Base-by-base conservation (phyloP, 2,797 vertebrate species). In the Chanos chanos region DNA sequence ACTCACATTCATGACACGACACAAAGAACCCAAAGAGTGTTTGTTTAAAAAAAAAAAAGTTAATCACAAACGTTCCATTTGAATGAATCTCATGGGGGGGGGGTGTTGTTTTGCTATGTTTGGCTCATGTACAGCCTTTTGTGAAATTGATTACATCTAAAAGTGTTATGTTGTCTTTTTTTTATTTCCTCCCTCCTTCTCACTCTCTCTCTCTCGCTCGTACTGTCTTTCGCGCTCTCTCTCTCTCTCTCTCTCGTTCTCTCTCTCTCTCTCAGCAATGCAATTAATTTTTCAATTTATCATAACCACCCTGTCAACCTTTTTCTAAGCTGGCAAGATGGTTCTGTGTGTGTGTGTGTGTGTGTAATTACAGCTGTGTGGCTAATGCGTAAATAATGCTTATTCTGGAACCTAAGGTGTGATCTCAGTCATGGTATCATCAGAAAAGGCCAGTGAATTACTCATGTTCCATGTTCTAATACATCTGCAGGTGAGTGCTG, bases 301-400 rank as follows among this genome's bases (percentile, higher is more conserved):
- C 61, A 43, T 21, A 18, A 40, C 12, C 9, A 43, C 9, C 40
- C 18, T 67, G 73, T 78, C 60, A 45, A 34, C 71, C 49, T 65
- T 71, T 67, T 65, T 75, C 44, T 71, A 77, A 70, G 25, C 4
- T 28, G 50, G 47, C 39, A 16, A 25, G 45, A 28, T 54, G 4
- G 33, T 43, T 0, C 30, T 64, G 9, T 21, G 52, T 4, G 40
- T 47, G 44, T 63, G 30, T 57, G 24, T 40, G 24, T 33, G 36
- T 5, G 41, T 50, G 43, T 79, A 85, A 85, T 87, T 85, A 84
- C 82, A 76, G 78, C 77, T 74, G 76, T 75, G 72, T 75, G 69
- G 40, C 69, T 86, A 83, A 84, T 83, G 82, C 79, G 83, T 85
- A 82, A 81, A 82, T 83, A 83, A 86, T 82, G 77, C 78, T 71